Evolutionary conservation across 2,888 invertebrate species (phyloP).

Genomic region (Drosophila diplacantha): DNA sequence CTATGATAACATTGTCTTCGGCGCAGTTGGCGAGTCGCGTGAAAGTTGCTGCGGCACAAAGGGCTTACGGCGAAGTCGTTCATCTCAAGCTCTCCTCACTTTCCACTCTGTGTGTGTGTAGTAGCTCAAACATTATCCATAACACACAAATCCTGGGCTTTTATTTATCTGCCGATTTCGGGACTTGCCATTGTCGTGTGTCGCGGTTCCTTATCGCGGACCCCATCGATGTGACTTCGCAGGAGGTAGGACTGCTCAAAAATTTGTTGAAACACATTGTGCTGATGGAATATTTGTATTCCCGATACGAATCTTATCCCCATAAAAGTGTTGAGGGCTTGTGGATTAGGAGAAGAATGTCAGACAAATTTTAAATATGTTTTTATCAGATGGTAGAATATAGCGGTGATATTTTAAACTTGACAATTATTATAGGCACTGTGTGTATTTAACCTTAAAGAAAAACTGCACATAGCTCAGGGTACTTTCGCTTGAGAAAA

Average conservation of each 20-base stretch:
- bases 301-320: slow-evolving; percentile 22
- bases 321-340: slow-evolving; percentile 8
- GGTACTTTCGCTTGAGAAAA: slow-evolving; percentile 21
- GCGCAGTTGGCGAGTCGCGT: slow-evolving; percentile 50
- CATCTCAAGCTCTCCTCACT: slow-evolving; percentile 25
- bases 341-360: slow-evolving; percentile 9
- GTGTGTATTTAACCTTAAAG: background rate
- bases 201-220: slow-evolving; percentile 43
- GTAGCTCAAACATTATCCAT: slow-evolving; percentile 42
- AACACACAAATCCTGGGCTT: slow-evolving; percentile 27
- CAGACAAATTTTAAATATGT: slow-evolving; percentile 12
- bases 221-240: slow-evolving; percentile 36
- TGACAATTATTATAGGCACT: background rate
- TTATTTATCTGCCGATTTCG: slow-evolving; percentile 45
- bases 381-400: slow-evolving; percentile 5
- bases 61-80: slow-evolving; percentile 17
- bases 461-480: background rate
- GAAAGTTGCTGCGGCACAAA: slow-evolving; percentile 58
- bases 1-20: slow-evolving; percentile 67
- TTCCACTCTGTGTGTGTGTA: slow-evolving; percentile 18
- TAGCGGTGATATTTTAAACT: background rate
- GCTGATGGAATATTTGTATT: slow-evolving; percentile 35
- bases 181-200: slow-evolving; percentile 36
- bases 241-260: slow-evolving; percentile 18
- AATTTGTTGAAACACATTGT: slow-evolving; percentile 24